These are phyloP conservation scores for Phoeniculus purpureus DNA, from an alignment of 2,797 vertebrate genomes.

Conservation along the genomic window DNA sequence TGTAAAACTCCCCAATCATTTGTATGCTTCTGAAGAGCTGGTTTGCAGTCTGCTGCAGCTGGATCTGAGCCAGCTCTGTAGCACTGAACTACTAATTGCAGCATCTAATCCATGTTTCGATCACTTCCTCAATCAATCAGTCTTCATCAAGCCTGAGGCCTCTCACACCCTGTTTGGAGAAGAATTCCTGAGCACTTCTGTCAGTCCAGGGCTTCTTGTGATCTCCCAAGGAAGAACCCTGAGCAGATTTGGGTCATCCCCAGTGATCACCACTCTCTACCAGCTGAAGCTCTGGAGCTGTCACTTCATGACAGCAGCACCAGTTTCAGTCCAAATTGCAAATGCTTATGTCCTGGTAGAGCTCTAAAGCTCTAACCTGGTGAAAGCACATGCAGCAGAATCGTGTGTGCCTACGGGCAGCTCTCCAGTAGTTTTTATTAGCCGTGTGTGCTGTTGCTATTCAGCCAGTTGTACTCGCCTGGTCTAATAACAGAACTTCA, in stretches of 20 bases:
- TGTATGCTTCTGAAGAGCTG: background rate
- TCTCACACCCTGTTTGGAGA: background rate
- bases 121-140: background rate
- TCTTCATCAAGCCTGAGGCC: background rate
- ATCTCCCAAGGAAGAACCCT: fast-evolving
- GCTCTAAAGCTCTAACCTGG: background rate
- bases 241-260: background rate
- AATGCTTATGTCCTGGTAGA: background rate
- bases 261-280: background rate
- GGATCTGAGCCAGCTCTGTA: background rate
- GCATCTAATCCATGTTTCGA: background rate
- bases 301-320: background rate
- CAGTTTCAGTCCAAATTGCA: background rate
- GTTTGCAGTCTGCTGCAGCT: fast-evolving
- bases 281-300: background rate
- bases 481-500: background rate
- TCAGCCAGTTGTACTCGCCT: background rate
- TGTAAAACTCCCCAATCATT: fast-evolving
- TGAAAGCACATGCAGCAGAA: background rate
- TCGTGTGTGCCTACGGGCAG: background rate
- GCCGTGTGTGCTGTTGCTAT: background rate
- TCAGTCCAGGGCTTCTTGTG: background rate
- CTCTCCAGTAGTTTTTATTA: background rate
- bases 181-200: background rate
- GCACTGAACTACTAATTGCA: too few species aligned